Evolutionary conservation across 2,113 vertebrate species (phyloP), one percentile per base, ranked within the genome.

Genomic region (Vulpes vulpes): DNA sequence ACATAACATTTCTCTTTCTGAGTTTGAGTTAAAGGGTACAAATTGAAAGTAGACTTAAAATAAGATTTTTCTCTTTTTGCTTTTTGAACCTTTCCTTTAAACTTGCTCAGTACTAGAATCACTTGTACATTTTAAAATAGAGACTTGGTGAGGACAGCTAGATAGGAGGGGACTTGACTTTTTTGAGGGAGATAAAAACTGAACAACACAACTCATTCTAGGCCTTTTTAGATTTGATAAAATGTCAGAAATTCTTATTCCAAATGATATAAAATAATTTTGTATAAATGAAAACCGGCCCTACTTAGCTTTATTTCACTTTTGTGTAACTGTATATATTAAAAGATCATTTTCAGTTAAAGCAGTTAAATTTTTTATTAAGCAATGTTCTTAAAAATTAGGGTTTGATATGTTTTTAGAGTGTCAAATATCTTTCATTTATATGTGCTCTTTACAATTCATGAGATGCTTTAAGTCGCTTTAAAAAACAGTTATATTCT

Each of bases 11-110:
- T 16, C 7, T 88, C 19, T 55, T 71, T 87, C 57, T 95, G 79
- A 80, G 12, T 71, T 74, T 86, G 67, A 93, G 22, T 94, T 95
- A 49, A 97, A 96, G 17, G 30, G 27, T 74, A 30, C 17, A 90
- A 14, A 25, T 78, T 82, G 79, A 55, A 65, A 55, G 5, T 94
- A 92, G 25, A 65, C 78, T 57, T 92, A 88, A 93, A 87, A 16
- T 93, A 74, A 74, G n/a, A 30, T 38, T 85, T 96, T 30, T n/a
- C 30, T 62, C 27, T 69, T 67, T 85, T 95, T 1, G 25, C 23
- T 57, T 97, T 51, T 84, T 85, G 89, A 86, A 84, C 12, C 19
- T 95, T 91, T 43, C 23, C 71, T 94, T 95, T 95, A 89, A 55
- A 96, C 64, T 96, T 93, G 55, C 9, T 78, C 83, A 80, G 35